Evolutionary conservation across 2,797 vertebrate genomes (phyloP).

Genomic region (Gastrophryne carolinensis): DNA sequence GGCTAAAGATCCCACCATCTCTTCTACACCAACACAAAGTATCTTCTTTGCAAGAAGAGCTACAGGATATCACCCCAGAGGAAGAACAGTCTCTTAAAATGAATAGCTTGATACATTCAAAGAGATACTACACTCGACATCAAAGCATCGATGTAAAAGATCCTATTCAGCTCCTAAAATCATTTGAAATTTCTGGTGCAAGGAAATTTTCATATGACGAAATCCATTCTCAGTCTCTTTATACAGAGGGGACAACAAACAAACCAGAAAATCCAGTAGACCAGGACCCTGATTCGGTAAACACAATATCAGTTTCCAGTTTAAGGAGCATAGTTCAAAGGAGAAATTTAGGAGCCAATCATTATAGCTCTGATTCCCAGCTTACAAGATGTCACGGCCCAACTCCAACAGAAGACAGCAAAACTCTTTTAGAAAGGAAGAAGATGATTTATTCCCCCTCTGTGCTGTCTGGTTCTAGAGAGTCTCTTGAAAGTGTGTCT

Average conservation of each 20-base stretch:
- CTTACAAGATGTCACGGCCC: conserved; percentile 64
- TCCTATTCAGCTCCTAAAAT: conserved; percentile 65
- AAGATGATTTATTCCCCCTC: conserved; percentile 72
- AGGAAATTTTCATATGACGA: conserved; percentile 81
- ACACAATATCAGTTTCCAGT: conserved; percentile 74
- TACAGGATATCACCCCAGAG: conserved; percentile 67
- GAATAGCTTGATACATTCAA: conserved; percentile 62
- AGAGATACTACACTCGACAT: conserved; percentile 68
- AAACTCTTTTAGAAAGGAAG: conserved; percentile 67
- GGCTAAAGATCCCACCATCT: conserved; percentile 71
- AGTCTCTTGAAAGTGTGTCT: conserved; percentile 68
- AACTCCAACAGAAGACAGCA: conserved; percentile 62
- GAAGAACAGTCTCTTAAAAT: conserved; percentile 72
- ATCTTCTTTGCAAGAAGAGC: conserved; percentile 74
- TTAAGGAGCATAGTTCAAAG: conserved; percentile 76
- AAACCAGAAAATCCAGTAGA: conserved; percentile 60
- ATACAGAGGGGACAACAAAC: conserved; percentile 69
- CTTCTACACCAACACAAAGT: conserved; percentile 75
- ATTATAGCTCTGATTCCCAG: conserved; percentile 86
- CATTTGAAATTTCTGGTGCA: conserved; percentile 65
- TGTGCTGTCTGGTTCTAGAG: conserved; percentile 71
- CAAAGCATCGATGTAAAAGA: conserved; percentile 81
- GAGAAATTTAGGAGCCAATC: conserved; percentile 75
- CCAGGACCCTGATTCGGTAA: conserved; percentile 67
- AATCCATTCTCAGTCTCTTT: conserved; percentile 68